phyloP scores from a whole-genome alignment of 1,140 invertebrate genomes.

The Aphidius ervi region DNA sequence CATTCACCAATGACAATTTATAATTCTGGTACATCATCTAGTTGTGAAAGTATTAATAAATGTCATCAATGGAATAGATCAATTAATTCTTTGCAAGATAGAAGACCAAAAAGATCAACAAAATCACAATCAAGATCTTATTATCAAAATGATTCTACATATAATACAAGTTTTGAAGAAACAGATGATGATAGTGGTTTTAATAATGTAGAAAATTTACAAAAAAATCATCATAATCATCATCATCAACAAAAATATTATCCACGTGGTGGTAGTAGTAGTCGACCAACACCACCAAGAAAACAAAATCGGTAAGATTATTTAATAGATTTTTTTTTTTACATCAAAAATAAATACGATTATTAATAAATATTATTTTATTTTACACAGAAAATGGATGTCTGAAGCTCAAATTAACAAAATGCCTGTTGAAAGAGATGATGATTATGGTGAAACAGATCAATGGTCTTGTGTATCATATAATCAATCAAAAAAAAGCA shows the following conservation, averaged over 20 bases:
- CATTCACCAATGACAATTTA: slow-evolving; percentile 43
- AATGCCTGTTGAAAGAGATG: slow-evolving; percentile 24
- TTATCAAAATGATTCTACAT: slow-evolving; percentile 46
- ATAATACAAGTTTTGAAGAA: slow-evolving; percentile 50
- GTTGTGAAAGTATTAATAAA: slow-evolving; percentile 50
- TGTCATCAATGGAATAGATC: slow-evolving; percentile 50
- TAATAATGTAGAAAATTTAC: background rate
- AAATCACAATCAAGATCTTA: slow-evolving; percentile 35
- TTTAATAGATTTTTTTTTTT: too few species aligned
- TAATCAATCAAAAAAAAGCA: slow-evolving; percentile 23
- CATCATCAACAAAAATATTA: background rate
- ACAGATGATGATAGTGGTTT: slow-evolving; percentile 51
- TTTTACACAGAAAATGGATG: slow-evolving; percentile 34
- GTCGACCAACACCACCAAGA: too few species aligned
- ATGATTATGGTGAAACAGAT: slow-evolving; percentile 30
- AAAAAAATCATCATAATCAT: background rate
- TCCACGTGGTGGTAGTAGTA: too few species aligned
- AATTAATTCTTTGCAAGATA: slow-evolving; percentile 66
- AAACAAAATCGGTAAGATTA: background rate
- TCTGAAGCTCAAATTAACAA: slow-evolving; percentile 42
- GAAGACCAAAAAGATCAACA: slow-evolving; percentile 61
- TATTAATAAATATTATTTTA: background rate
- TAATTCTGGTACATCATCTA: slow-evolving; percentile 52
- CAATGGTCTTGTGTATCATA: slow-evolving; percentile 9
- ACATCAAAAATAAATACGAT: too few species aligned